Evolutionary conservation across 2,797 vertebrate genomes (phyloP).

Genomic region (Poeciliopsis infans): DNA sequence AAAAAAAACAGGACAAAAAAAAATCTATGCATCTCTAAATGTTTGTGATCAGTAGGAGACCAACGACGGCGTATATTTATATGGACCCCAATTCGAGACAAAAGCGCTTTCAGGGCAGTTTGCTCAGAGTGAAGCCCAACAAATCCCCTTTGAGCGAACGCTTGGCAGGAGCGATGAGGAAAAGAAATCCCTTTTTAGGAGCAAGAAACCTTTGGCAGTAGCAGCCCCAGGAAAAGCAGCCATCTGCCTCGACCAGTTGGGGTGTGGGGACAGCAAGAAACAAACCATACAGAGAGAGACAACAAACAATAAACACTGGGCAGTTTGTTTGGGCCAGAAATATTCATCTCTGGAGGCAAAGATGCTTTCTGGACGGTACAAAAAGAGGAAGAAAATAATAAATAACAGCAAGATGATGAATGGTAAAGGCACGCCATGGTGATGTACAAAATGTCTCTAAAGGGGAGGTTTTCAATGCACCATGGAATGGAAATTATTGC

Average conservation of each 20-base stretch:
- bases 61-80: slow-evolving; percentile 3
- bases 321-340: slow-evolving; percentile 4
- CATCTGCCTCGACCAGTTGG: slow-evolving; percentile 7
- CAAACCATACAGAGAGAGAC: not conserved
- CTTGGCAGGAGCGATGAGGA: slow-evolving; percentile 10
- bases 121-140: slow-evolving; percentile 3
- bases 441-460: not conserved
- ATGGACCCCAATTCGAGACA: not conserved
- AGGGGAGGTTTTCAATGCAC: not conserved
- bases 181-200: slow-evolving; percentile 12
- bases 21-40: slow-evolving; percentile 39
- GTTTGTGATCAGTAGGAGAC: slow-evolving; percentile 36
- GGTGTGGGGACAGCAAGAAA: not conserved
- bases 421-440: not conserved
- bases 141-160: slow-evolving; percentile 1
- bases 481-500: not conserved
- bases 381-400: not conserved
- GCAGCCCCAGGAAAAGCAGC: slow-evolving; percentile 3
- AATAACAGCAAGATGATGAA: not conserved
- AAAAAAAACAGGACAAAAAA: slow-evolving; percentile 13
- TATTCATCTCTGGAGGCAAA: not conserved
- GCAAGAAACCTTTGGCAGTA: slow-evolving; percentile 14
- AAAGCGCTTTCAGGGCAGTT: slow-evolving; percentile 2
- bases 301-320: not conserved
- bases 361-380: not conserved